Percentiles rank a stretch among this genome's conserved stretches.
phyloP scores from a whole-genome alignment of 35 echinoderm and acorn worm species.

The Antedon bifida region DNA sequence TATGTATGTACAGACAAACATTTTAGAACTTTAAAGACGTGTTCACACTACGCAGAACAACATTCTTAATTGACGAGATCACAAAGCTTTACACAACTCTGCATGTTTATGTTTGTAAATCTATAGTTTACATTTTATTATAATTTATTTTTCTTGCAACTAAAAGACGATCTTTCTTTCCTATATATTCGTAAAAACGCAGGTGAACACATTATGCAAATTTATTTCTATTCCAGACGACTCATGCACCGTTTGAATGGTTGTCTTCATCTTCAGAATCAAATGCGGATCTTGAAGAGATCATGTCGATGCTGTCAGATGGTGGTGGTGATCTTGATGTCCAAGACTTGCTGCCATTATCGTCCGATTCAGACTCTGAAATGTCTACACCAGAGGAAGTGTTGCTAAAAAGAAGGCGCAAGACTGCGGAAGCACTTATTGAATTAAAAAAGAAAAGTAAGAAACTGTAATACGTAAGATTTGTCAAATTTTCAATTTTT shows the following conservation, averaged over 20 bases:
- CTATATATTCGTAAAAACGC: too few species aligned
- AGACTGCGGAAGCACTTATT: not conserved
- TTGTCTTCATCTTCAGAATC: slow-evolving; percentile 29
- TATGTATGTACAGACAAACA: not conserved
- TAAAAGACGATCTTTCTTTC: too few species aligned
- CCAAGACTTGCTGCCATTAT: not conserved
- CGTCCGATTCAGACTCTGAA: not conserved
- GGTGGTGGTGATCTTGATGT: not conserved
- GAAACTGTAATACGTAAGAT: not conserved
- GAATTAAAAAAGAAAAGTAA: not conserved
- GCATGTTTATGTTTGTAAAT: too few species aligned
- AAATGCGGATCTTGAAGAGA: not conserved
- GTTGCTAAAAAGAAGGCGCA: not conserved
- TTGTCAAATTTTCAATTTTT: too few species aligned
- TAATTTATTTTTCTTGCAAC: too few species aligned
- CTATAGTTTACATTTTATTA: too few species aligned
- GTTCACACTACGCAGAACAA: too few species aligned
- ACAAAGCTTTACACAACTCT: too few species aligned
- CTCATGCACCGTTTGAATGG: slow-evolving; percentile 61
- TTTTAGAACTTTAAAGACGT: too few species aligned
- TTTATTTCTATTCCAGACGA: slow-evolving; percentile 26
- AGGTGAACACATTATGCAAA: too few species aligned
- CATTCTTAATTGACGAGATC: too few species aligned
- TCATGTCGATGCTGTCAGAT: not conserved
- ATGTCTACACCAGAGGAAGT: not conserved